Evolutionary conservation across 1,140 invertebrate species (phyloP), one percentile per base, ranked within the genome.

Genomic region (Tenebrio molitor): DNA sequence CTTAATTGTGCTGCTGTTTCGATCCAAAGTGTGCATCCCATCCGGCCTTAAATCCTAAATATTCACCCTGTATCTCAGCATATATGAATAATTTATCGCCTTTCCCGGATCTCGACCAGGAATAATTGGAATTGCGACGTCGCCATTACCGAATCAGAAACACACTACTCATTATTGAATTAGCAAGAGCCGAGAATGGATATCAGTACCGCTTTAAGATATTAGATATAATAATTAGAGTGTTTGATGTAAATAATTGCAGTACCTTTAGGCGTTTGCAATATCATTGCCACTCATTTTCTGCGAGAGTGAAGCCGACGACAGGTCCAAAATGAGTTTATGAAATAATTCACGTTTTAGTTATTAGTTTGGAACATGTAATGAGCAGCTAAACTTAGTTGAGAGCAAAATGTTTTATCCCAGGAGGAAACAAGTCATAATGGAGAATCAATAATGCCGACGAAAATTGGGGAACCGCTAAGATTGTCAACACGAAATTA

Each of bases 361-460:
- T 53, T 58, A 29, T 29, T 58, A 58, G 50, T 53, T 53, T 23
- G 12, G 17, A 53, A 53, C 46, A 53, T 58, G 21, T 58, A 58
- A 58, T 58, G 29, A 58, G 50, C 50, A 58, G n/a, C 21, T n/a
- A 6, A 58, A 58, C 50, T 58, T 58, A 29, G 50, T 12, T 58
- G 23, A 29, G 50, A 29, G 50, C 50, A 58, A 58, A 58, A 58
- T 58, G 50, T 58, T 58, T 58, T 58, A 58, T 58, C 50, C 50
- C 50, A 58, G 15, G 50, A 58, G 50, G 50, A 58, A 58, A 58
- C 50, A 58, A 58, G 21, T 58, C 50, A 58, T 58, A 58, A 58
- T 58, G 50, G 50, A 33, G 10, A 58, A 58, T 58, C 50, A 25
- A 58, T 58, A 58, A 58, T 29, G 50, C 7, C 23, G 23, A 58